Conservation (phyloP, 2,797 vertebrate genomes). For the Hippoglossus hippoglossus region DNA sequence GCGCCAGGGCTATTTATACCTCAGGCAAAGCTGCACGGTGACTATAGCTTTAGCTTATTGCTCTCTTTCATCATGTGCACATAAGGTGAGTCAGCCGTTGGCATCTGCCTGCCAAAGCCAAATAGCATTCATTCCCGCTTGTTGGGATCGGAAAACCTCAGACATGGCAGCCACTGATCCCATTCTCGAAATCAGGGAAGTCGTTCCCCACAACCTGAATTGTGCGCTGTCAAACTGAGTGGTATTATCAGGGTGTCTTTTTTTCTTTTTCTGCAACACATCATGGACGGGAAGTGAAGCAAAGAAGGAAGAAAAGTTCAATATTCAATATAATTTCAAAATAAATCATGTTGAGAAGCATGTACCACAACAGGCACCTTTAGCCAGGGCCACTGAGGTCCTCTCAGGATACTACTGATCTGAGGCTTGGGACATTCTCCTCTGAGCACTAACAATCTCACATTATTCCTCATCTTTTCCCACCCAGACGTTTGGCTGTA, state of each 20-base stretch:
- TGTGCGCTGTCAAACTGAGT: constrained; percentile 20
- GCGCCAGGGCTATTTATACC: constrained; percentile 77
- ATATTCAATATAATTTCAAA: constrained; percentile 1
- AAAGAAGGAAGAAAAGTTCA: constrained; percentile 15
- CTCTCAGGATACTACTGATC: constrained; percentile 35
- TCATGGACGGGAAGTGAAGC: background rate
- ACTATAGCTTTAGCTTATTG: constrained; percentile 55
- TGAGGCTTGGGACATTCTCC: constrained; percentile 30
- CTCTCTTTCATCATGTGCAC: constrained; percentile 62
- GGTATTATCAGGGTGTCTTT: constrained; percentile 2
- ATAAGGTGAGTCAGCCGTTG: constrained; percentile 67
- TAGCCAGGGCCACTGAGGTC: constrained; percentile 6
- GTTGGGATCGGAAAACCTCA: constrained; percentile 55
- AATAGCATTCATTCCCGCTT: constrained; percentile 41
- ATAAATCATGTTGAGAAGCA: background rate
- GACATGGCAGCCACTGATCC: constrained; percentile 50
- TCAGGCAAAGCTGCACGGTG: constrained; percentile 53
- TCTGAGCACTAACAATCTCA: constrained; percentile 35
- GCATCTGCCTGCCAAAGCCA: constrained; percentile 51
- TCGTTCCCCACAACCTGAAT: constrained; percentile 7
- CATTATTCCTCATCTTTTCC: constrained; percentile 45
- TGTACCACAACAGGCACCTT: background rate
- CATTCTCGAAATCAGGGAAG: constrained; percentile 33
- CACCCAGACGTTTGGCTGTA: constrained; percentile 54
- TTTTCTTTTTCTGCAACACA: background rate